Evolutionary conservation across 2,797 vertebrate species (phyloP).

Genomic region (Margarornis squamiger): DNA sequence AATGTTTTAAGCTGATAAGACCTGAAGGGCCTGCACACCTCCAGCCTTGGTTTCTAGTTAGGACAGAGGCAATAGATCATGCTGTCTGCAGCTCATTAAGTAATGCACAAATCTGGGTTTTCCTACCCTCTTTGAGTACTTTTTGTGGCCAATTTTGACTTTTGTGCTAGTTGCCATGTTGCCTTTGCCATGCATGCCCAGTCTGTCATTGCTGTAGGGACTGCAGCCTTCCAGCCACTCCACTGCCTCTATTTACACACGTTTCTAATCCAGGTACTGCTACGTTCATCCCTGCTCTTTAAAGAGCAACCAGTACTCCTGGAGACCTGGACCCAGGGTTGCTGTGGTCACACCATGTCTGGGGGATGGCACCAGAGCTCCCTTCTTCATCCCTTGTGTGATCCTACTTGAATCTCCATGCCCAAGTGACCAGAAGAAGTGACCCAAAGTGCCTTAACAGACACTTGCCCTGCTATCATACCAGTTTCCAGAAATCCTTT

Average conservation of each 20-base stretch:
- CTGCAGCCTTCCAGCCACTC: not conserved
- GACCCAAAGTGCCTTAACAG: not conserved
- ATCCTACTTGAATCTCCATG: not conserved
- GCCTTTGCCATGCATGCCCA: not conserved
- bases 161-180: not conserved
- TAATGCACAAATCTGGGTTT: not conserved
- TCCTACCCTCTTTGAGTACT: not conserved
- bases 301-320: not conserved
- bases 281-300: not conserved
- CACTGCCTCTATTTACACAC: fast-evolving
- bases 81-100: not conserved
- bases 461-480: not conserved
- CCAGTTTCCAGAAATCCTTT: not conserved
- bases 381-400: not conserved
- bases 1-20: not conserved
- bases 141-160: not conserved
- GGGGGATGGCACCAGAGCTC: not conserved
- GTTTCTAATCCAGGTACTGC: not conserved
- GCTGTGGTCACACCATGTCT: not conserved
- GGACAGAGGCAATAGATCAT: fast-evolving
- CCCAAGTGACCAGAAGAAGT: not conserved
- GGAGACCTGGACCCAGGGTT: not conserved
- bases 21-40: not conserved
- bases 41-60: not conserved
- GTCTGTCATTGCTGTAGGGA: fast-evolving